phyloP scores from a whole-genome alignment of 2,113 vertebrate species.

The Apus apus region DNA sequence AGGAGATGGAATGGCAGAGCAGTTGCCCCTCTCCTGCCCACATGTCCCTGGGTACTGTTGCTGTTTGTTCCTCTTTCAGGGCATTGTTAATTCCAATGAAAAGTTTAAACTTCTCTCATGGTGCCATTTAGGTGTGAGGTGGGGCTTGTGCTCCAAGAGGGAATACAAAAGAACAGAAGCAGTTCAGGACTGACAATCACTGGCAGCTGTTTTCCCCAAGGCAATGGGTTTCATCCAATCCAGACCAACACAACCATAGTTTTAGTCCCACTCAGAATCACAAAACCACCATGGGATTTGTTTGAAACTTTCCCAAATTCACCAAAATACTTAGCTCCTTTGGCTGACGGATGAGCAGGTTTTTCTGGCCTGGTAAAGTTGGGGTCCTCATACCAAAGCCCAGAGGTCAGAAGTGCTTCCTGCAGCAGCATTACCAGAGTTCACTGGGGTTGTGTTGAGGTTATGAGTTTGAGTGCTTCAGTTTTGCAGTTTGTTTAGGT shows the following conservation, averaged over 20 bases:
- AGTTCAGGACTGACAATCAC: rapidly evolving
- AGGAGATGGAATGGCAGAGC: background rate
- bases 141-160: background rate
- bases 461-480: rapidly evolving
- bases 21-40: background rate
- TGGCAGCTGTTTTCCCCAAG: background rate
- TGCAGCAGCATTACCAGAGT: rapidly evolving
- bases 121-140: rapidly evolving
- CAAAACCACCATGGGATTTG: rapidly evolving
- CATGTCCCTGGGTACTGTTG: rapidly evolving
- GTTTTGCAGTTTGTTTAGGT: background rate
- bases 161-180: rapidly evolving
- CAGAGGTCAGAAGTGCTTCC: rapidly evolving
- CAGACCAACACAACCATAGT: background rate
- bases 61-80: background rate
- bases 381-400: background rate
- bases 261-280: background rate
- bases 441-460: background rate
- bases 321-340: background rate
- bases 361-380: background rate
- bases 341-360: background rate
- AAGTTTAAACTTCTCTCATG: background rate
- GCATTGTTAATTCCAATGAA: background rate
- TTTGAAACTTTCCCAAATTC: background rate
- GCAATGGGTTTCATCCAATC: background rate